phyloP scores from a whole-genome alignment of 2,797 vertebrate genomes.

The Manis javanica region DNA sequence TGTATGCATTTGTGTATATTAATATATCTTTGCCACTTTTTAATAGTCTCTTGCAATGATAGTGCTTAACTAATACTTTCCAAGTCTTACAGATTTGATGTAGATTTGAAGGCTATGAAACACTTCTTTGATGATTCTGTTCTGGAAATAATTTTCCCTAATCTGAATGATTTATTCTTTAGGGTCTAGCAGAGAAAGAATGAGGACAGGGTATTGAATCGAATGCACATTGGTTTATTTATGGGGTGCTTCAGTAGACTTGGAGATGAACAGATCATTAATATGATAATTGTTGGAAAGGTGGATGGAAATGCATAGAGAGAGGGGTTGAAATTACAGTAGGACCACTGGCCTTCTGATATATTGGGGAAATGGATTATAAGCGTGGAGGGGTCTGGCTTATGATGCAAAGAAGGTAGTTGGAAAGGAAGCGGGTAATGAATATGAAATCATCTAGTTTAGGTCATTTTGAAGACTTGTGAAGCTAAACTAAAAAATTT shows the following conservation, averaged over 20 bases:
- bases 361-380: background rate
- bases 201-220: background rate
- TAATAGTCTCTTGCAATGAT: background rate
- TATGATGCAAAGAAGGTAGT: background rate
- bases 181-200: background rate
- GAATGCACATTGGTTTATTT: background rate
- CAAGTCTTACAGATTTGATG: background rate
- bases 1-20: background rate
- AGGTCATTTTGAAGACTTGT: slow-evolving; percentile 4
- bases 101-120: background rate
- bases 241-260: background rate
- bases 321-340: background rate
- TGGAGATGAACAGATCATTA: slow-evolving; percentile 17
- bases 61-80: background rate
- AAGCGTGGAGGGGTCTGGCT: background rate
- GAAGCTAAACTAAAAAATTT: background rate
- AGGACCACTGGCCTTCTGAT: background rate
- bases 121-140: slow-evolving; percentile 23
- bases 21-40: background rate
- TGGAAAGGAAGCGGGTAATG: background rate
- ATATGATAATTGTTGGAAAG: slow-evolving; percentile 31
- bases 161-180: slow-evolving; percentile 30
- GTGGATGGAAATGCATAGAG: background rate
- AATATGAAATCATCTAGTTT: background rate
- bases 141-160: slow-evolving; percentile 22